Evolutionary conservation across 2,797 vertebrate species (phyloP).

Genomic region (Mus caroli): DNA sequence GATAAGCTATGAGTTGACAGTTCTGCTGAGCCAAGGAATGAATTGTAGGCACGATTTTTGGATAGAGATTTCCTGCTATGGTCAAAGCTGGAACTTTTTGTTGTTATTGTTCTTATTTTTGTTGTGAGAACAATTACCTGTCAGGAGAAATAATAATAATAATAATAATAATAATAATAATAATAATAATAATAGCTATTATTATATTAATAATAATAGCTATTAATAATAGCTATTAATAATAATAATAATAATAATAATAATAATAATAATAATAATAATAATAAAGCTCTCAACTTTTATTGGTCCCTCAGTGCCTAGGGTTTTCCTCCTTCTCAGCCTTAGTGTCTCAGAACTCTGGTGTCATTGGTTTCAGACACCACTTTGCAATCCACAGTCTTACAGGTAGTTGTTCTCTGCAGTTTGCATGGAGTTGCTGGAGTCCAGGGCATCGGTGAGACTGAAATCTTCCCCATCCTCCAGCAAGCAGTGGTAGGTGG

Average conservation of each 20-base stretch:
- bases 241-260: not conserved
- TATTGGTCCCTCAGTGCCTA: constrained; percentile 60
- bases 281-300: not conserved
- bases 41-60: too few species aligned
- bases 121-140: not conserved
- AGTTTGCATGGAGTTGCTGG: constrained; percentile 87
- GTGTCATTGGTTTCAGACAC: constrained; percentile 93
- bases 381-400: constrained; percentile 93
- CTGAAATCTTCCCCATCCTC: constrained; percentile 94
- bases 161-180: too few species aligned
- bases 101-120: not conserved
- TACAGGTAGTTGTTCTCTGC: constrained; percentile 92
- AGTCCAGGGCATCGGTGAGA: constrained; percentile 91
- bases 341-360: constrained; percentile 89
- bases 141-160: not conserved
- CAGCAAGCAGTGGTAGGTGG: constrained; percentile 94
- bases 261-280: too few species aligned
- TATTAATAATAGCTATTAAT: too few species aligned
- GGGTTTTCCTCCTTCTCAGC: not conserved
- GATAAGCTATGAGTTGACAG: too few species aligned
- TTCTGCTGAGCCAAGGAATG: too few species aligned
- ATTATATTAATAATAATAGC: too few species aligned
- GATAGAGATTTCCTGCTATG: too few species aligned
- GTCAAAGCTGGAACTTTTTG: too few species aligned
- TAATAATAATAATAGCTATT: too few species aligned